Conservation (phyloP, 2,113 vertebrate genomes). For the Apistogramma diplotaenia region DNA sequence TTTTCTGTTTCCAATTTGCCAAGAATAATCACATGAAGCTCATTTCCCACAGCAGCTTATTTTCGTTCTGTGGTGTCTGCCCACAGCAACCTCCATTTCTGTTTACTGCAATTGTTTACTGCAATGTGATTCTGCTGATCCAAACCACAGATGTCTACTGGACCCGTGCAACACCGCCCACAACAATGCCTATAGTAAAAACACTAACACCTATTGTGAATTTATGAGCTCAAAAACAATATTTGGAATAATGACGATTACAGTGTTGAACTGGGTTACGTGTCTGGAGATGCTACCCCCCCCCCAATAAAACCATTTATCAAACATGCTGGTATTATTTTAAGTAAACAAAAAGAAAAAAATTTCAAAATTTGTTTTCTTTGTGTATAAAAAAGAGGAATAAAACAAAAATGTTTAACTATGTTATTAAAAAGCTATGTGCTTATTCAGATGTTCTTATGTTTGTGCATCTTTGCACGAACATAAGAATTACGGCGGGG, state of each 20-base stretch:
- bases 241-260: not conserved
- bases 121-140: conserved; percentile 19
- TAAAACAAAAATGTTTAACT: not conserved
- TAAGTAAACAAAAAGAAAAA: not conserved
- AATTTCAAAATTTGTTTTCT: not conserved
- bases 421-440: too few species aligned
- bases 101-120: not conserved
- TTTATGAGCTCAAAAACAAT: not conserved
- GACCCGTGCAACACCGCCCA: not conserved
- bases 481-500: not conserved
- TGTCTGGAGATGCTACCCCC: too few species aligned
- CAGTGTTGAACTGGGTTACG: not conserved
- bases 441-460: too few species aligned
- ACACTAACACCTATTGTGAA: not conserved
- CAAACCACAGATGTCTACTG: not conserved
- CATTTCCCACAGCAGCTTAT: not conserved
- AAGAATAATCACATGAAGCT: not conserved
- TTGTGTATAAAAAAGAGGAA: not conserved
- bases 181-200: not conserved
- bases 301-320: not conserved
- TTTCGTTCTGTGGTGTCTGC: not conserved
- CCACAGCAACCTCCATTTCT: not conserved
- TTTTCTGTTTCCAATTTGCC: not conserved
- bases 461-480: not conserved
- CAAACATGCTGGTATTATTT: not conserved